A percentile compares a stretch with the other conserved stretches of the same genome.
Evolutionary conservation across 2,888 invertebrate genomes (phyloP).

Genomic region (Andricus curvator): DNA sequence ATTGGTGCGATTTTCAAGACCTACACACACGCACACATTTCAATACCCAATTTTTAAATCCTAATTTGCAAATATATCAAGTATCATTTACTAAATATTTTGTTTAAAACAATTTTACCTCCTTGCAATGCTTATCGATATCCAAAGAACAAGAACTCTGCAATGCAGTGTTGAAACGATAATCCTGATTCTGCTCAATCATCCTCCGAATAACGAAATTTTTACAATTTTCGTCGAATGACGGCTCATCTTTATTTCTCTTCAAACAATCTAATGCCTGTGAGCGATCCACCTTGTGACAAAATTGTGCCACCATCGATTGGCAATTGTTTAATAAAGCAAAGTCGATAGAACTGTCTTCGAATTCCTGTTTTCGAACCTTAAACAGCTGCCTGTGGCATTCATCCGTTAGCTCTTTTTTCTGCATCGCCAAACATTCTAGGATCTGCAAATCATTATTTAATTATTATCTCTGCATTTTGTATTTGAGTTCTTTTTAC

Average conservation of each 20-base stretch:
- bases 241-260: conserved; percentile 86
- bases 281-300: conserved; percentile 84
- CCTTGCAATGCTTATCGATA: conserved; percentile 86
- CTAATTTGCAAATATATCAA: background rate
- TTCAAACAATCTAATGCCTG: conserved; percentile 89
- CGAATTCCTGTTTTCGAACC: conserved; percentile 90
- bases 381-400: conserved; percentile 92
- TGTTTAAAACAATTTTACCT: conserved; percentile 74
- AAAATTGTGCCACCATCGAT: conserved; percentile 91
- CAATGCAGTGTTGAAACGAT: conserved; percentile 91
- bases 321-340: conserved; percentile 91
- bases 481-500: background rate
- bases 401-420: conserved; percentile 82
- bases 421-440: conserved; percentile 85
- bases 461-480: conserved; percentile 14
- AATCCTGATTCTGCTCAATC: conserved; percentile 94
- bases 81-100: background rate
- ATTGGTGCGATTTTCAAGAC: conserved; percentile 68
- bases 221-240: conserved; percentile 91
- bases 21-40: conserved; percentile 49
- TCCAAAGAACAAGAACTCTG: conserved; percentile 90
- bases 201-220: conserved; percentile 91
- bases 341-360: conserved; percentile 93
- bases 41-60: background rate
- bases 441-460: conserved; percentile 81